phyloP scores from a whole-genome alignment of 2,797 vertebrate species.

The Phoxinus dragarum region DNA sequence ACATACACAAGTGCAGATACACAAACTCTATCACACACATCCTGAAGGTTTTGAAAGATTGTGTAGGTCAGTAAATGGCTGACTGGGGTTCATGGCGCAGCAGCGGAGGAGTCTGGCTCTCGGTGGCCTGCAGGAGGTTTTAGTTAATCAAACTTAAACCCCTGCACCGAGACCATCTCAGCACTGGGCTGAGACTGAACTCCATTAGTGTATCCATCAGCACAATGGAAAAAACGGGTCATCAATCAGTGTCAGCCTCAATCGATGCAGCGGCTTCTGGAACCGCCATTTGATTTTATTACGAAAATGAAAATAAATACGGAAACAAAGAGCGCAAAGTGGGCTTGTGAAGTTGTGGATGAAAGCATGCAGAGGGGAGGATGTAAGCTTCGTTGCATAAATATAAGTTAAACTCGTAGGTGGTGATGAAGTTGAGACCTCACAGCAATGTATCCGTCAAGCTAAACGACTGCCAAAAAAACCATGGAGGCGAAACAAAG shows the following conservation, averaged over 20 bases:
- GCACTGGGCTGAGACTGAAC: conserved; percentile 61
- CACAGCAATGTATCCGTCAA: conserved; percentile 15
- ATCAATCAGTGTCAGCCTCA: conserved; percentile 65
- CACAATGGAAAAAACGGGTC: conserved; percentile 63
- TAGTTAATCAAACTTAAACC: conserved; percentile 76
- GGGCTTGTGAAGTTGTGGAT: conserved; percentile 36
- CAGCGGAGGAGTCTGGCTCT: conserved; percentile 37
- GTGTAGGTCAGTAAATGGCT: conserved; percentile 50
- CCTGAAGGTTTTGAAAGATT: conserved; percentile 42
- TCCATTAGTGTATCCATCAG: conserved; percentile 64
- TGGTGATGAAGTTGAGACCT: conserved; percentile 12
- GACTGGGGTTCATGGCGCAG: conserved; percentile 47
- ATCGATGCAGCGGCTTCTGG: conserved; percentile 62
- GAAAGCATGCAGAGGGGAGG: background rate
- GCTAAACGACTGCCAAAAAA: conserved; percentile 22
- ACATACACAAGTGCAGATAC: conserved; percentile 15
- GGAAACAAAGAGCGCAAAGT: conserved; percentile 61
- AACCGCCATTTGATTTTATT: conserved; percentile 65
- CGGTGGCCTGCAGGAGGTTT: conserved; percentile 58
- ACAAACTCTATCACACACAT: background rate
- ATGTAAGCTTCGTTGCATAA: background rate
- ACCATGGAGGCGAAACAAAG: conserved; percentile 23
- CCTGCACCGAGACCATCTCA: conserved; percentile 66
- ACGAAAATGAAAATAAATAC: conserved; percentile 65
- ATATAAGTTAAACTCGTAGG: conserved; percentile 23